Percentiles rank a stretch among this genome's conserved stretches.
Evolutionary conservation across 2,888 invertebrate species (phyloP).

Genomic region (Syritta pipiens): DNA sequence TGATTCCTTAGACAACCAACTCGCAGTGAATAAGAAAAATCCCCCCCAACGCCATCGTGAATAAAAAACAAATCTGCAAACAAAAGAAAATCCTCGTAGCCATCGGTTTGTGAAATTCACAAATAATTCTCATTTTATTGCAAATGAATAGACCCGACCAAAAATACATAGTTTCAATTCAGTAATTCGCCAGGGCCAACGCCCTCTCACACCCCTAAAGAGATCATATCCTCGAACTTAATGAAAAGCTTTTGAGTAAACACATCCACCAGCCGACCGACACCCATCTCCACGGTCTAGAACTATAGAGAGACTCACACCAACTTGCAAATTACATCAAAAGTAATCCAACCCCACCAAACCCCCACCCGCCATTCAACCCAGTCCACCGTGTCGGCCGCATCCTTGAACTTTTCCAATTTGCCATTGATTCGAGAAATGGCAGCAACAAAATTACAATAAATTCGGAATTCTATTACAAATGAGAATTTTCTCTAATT

Average conservation of each 20-base stretch:
- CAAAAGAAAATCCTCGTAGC: constrained; percentile 17
- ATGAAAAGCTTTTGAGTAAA: constrained; percentile 38
- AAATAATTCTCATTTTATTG: constrained; percentile 37
- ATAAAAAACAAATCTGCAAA: neutral
- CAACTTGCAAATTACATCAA: constrained; percentile 29
- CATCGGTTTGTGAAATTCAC: constrained; percentile 15
- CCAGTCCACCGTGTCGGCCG: too few relatives aligned
- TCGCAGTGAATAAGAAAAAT: too few relatives aligned
- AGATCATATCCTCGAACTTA: constrained; percentile 3
- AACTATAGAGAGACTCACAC: neutral
- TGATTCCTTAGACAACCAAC: too few relatives aligned
- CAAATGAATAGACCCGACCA: constrained; percentile 31
- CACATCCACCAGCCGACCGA: constrained; percentile 9
- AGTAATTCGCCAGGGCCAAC: neutral
- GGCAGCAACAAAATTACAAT: constrained; percentile 65
- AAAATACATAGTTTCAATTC: constrained; percentile 35
- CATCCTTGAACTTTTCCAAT: constrained; percentile 69
- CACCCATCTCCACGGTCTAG: constrained; percentile 19
- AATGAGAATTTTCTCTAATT: constrained; percentile 69
- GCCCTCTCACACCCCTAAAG: neutral
- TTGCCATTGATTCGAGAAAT: constrained; percentile 67
- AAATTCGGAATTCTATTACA: constrained; percentile 66
- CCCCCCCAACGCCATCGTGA: too few relatives aligned
- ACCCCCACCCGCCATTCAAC: neutral
- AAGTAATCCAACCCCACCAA: constrained; percentile 7